Base-by-base conservation (phyloP, 2,113 vertebrate genomes). In the Pterocles burchelli region DNA sequence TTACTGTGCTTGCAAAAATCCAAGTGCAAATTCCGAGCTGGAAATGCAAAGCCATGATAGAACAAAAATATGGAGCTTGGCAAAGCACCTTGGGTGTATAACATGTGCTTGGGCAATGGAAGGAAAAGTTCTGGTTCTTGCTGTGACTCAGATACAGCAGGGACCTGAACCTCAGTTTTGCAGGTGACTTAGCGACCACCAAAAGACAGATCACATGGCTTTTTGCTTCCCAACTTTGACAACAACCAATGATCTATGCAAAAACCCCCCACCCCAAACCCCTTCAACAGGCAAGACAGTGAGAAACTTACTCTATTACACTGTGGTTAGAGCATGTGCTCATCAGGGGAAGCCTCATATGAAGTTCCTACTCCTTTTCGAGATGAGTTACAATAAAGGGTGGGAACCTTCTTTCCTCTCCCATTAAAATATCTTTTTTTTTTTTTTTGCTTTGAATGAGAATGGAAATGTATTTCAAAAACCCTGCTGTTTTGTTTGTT, bases 151-250 rank as follows among this genome's bases (percentile, higher is more conserved):
- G 57, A 18, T 29, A 25, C n/a, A 51, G 34, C 48, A 65, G 34
- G 7, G 33, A 70, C 38, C n/a, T 20, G 21, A 72, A 70, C 33
- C 28, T 67, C 46, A 48, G 73, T 7, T n/a, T 68, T 45, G 59
- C 45, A 51, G 70, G 70, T 77, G 49, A 36, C 38, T 62, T 59
- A 45, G 17, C 1, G 11, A 57, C 34, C 29, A 41, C 43, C 0
- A 0, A n/a, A 83, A 54, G 34, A 5, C 1, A 9, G 29, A 58
- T 36, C 14, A 13, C 1, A 0, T 10, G 19, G 9, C 20, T 36
- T 46, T 58, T 72, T 57, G 34, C 28, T 51, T 58, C 20, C 20
- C 38, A 51, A 2, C 34, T 86, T 89, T 43, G 14, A 67, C 90
- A 38, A 31, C 21, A 62, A 43, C 7, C 19, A 17, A 12, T 5